A percentile compares a stretch with the other conserved stretches of the same genome.
These are phyloP conservation scores for Listronotus bonariensis DNA, from an alignment of 1,140 invertebrate genomes.

Conservation along the genomic window DNA sequence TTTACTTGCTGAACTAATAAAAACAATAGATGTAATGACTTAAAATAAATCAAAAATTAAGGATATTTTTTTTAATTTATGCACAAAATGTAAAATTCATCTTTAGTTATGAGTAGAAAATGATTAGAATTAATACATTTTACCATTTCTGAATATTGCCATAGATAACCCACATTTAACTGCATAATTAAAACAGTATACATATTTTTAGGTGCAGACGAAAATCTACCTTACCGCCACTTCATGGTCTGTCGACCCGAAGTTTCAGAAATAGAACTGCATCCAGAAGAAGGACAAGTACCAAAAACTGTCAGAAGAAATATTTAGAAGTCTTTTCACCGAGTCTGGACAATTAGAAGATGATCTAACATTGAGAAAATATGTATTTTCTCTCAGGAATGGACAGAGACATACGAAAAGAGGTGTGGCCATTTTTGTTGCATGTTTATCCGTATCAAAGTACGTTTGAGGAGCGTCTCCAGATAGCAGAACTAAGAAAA, in stretches of 20 bases:
- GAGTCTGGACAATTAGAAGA: slow-evolving; percentile 87
- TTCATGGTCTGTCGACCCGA: slow-evolving; percentile 86
- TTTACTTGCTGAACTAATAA: too few relatives aligned
- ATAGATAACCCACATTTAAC: too few relatives aligned
- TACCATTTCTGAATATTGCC: too few relatives aligned
- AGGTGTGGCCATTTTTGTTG: slow-evolving; percentile 92
- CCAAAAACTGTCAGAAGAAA: slow-evolving; percentile 74
- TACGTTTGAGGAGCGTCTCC: slow-evolving; percentile 84
- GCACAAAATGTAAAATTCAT: too few relatives aligned
- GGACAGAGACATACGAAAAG: slow-evolving; percentile 79
- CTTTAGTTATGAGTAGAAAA: too few relatives aligned
- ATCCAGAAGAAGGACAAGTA: slow-evolving; percentile 91
- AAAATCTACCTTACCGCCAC: slow-evolving; percentile 71
- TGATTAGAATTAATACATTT: too few relatives aligned
- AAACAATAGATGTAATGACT: too few relatives aligned
- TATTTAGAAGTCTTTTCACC: slow-evolving; percentile 82
- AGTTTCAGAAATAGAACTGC: slow-evolving; percentile 83
- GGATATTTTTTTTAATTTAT: too few relatives aligned
- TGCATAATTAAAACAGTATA: too few relatives aligned
- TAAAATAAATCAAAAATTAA: too few relatives aligned
- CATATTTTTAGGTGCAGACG: slow-evolving; percentile 64
- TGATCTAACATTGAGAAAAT: slow-evolving; percentile 83
- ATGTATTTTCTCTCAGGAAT: slow-evolving; percentile 92
- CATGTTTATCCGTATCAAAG: slow-evolving; percentile 91
- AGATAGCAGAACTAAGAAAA: slow-evolving; percentile 80